Evolutionary conservation across 2,113 vertebrate species (phyloP).

Genomic region (Corynorhinus townsendii): DNA sequence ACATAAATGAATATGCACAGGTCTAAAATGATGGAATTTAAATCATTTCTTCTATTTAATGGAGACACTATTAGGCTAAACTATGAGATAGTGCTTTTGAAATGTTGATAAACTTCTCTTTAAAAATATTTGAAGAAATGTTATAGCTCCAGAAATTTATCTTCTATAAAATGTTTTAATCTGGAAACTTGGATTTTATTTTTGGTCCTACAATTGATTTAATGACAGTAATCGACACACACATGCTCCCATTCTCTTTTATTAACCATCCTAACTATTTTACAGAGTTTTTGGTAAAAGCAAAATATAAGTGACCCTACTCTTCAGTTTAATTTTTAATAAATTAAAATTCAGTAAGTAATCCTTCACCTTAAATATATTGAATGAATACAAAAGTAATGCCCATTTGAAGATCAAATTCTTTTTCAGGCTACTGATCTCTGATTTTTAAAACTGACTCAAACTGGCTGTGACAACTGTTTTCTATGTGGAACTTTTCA

Average conservation of each 20-base stretch:
- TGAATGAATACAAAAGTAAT: not conserved
- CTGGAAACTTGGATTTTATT: constrained; percentile 5
- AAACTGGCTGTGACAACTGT: not conserved
- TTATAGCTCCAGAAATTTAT: not conserved
- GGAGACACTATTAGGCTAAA: not conserved
- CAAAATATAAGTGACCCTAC: not conserved
- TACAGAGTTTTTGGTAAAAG: not conserved
- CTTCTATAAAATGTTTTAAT: not conserved
- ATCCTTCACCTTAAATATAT: not conserved
- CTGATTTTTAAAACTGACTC: not conserved
- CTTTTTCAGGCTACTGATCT: not conserved
- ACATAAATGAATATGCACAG: not conserved
- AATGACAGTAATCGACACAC: not conserved
- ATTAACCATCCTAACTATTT: not conserved
- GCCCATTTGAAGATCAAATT: not conserved
- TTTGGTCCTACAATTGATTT: not conserved
- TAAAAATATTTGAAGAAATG: constrained; percentile 3
- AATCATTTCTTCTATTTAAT: constrained; percentile 20
- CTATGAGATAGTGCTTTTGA: not conserved
- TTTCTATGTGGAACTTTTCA: not conserved
- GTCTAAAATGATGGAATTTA: not conserved
- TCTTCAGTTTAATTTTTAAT: not conserved
- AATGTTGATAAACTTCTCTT: not conserved
- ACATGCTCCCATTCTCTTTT: not conserved
- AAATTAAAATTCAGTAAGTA: not conserved